phyloP scores from a whole-genome alignment of 1,140 invertebrate species.

The Rhyacophila brunnea region DNA sequence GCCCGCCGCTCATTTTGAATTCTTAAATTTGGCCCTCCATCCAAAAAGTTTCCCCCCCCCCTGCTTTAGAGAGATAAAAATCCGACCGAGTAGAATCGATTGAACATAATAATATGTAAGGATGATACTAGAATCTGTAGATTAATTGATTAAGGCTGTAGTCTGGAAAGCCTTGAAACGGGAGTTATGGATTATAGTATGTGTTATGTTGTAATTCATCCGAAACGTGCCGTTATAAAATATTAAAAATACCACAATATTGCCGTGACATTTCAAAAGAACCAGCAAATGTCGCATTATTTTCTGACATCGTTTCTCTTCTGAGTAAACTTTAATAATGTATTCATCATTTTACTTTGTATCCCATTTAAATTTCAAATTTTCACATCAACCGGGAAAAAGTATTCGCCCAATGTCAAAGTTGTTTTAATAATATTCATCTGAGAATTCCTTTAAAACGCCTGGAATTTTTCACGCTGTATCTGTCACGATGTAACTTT shows the following conservation, averaged over 20 bases:
- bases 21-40: too few species aligned
- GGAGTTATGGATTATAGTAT: too few species aligned
- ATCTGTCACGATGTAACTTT: conserved; percentile 20
- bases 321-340: conserved; percentile 14
- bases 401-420: conserved; percentile 33
- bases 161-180: too few species aligned
- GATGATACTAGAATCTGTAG: too few species aligned
- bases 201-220: too few species aligned
- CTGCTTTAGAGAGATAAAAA: too few species aligned
- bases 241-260: background rate
- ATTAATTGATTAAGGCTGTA: too few species aligned
- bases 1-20: too few species aligned
- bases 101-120: too few species aligned
- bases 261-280: conserved; percentile 11
- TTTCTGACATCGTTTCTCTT: conserved; percentile 10
- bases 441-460: conserved; percentile 33
- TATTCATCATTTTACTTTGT: conserved; percentile 26
- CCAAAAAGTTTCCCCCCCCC: too few species aligned
- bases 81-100: too few species aligned
- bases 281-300: conserved; percentile 12
- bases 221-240: too few species aligned
- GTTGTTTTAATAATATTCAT: conserved; percentile 35
- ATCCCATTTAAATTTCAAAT: conserved; percentile 33
- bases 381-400: conserved; percentile 32
- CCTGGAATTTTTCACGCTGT: background rate